A percentile compares a stretch with the other conserved stretches of the same genome.
These are phyloP conservation scores for Myotis planiceps DNA, from an alignment of 2,797 vertebrate genomes.

Conservation along the genomic window DNA sequence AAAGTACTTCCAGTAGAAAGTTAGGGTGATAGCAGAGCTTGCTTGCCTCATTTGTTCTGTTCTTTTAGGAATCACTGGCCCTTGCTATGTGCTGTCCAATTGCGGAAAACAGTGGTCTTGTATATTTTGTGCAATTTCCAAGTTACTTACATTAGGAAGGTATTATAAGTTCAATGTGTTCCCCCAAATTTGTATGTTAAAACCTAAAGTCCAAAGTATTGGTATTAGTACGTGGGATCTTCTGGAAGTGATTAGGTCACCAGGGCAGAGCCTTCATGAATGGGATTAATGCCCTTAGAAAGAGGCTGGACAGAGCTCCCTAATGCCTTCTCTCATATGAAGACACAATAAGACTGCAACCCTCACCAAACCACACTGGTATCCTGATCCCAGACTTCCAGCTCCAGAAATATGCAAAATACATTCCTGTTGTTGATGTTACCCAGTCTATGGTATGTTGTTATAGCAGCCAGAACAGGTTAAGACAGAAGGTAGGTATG, in stretches of 20 bases:
- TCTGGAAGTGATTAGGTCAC: background rate
- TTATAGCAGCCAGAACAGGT: background rate
- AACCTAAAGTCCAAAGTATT: background rate
- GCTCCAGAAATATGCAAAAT: background rate
- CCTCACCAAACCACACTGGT: background rate
- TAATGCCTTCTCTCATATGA: background rate
- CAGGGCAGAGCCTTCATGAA: background rate
- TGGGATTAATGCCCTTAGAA: background rate
- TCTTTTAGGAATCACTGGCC: background rate
- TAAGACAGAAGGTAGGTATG: background rate
- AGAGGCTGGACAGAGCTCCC: background rate
- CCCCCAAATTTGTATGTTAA: background rate
- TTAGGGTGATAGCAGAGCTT: background rate
- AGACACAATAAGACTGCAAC: background rate
- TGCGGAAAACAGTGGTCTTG: background rate
- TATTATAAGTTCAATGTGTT: background rate
- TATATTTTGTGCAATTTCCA: background rate
- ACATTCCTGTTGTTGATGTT: background rate
- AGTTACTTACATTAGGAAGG: background rate
- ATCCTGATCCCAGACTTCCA: background rate
- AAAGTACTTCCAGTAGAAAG: background rate
- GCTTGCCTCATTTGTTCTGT: background rate
- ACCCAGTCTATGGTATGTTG: background rate
- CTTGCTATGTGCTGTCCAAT: background rate
- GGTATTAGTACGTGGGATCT: background rate